Percentiles rank a stretch among this genome's conserved stretches.
These are phyloP conservation scores for Ctenopoma kingsleyae DNA, from an alignment of 2,797 vertebrate genomes.

Conservation along the genomic window DNA sequence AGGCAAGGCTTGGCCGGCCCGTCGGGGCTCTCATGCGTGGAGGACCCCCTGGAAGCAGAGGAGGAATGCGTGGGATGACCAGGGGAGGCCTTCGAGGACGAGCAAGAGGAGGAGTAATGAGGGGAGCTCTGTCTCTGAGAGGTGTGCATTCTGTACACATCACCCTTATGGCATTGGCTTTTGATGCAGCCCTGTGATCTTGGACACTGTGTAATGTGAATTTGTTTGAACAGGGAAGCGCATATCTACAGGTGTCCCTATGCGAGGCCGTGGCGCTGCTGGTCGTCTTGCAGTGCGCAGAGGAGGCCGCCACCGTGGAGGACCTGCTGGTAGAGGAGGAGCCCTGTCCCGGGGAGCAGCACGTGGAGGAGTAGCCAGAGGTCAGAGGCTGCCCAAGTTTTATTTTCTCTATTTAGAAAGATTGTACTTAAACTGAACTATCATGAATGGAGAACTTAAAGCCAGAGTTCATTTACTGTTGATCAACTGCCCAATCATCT, in stretches of 20 bases:
- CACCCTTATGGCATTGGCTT: background rate
- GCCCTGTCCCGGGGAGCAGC: conserved; percentile 83
- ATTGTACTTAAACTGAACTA: background rate
- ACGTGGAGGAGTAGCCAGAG: conserved; percentile 88
- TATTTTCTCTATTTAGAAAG: background rate
- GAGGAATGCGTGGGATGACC: conserved; percentile 89
- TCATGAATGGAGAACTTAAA: background rate
- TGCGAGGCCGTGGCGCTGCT: conserved; percentile 88
- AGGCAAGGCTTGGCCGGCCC: conserved; percentile 94
- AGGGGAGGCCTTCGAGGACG: conserved; percentile 90
- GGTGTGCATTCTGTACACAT: conserved; percentile 73
- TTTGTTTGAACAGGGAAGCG: conserved; percentile 64
- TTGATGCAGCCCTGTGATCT: background rate
- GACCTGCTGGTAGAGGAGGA: conserved; percentile 86
- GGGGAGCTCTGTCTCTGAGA: conserved; percentile 90
- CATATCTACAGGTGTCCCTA: conserved; percentile 81
- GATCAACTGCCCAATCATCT: background rate
- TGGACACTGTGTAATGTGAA: background rate
- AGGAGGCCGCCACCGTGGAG: conserved; percentile 88
- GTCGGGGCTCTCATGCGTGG: conserved; percentile 88
- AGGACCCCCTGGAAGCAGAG: conserved; percentile 82
- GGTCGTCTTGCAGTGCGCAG: conserved; percentile 89
- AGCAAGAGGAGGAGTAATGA: conserved; percentile 87
- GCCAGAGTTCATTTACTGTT: too few relatives aligned
- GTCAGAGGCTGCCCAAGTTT: conserved; percentile 62